These are phyloP conservation scores for Leptinotarsa undecemlineata DNA, from an alignment of 1,140 invertebrate species.

Conservation along the genomic window DNA sequence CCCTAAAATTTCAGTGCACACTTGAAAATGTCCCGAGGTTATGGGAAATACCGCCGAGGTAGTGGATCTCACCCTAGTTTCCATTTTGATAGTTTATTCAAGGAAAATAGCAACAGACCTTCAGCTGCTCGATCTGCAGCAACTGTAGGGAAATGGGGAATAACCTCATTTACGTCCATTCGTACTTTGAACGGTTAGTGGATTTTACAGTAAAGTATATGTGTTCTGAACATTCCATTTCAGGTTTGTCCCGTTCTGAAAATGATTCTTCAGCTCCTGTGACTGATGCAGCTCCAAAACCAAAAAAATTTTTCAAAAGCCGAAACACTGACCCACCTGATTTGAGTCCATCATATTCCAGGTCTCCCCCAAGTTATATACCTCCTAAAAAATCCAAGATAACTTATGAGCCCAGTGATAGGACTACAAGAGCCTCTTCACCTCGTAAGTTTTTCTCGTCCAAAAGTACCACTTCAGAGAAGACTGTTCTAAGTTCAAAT, in stretches of 20 bases:
- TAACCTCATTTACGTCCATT: slow-evolving; percentile 89
- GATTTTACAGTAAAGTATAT: neutral
- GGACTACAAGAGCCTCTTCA: slow-evolving; percentile 37
- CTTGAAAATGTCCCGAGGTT: slow-evolving; percentile 60
- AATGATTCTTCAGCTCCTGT: slow-evolving; percentile 36
- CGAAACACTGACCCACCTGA: slow-evolving; percentile 67
- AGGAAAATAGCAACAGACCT: slow-evolving; percentile 86
- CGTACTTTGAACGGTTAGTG: slow-evolving; percentile 73
- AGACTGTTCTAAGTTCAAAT: slow-evolving; percentile 52
- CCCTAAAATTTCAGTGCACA: slow-evolving; percentile 3
- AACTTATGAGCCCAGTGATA: slow-evolving; percentile 43
- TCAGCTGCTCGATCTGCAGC: slow-evolving; percentile 85
- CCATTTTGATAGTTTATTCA: slow-evolving; percentile 77
- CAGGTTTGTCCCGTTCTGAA: slow-evolving; percentile 33
- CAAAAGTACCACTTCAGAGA: slow-evolving; percentile 45
- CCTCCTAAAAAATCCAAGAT: slow-evolving; percentile 24
- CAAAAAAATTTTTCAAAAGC: slow-evolving; percentile 91
- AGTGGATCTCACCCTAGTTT: slow-evolving; percentile 63
- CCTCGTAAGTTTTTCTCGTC: slow-evolving; percentile 50
- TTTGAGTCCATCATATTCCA: slow-evolving; percentile 44
- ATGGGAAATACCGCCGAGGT: slow-evolving; percentile 63
- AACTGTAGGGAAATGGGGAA: slow-evolving; percentile 90
- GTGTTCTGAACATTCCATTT: neutral
- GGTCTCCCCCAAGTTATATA: slow-evolving; percentile 28
- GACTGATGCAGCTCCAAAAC: slow-evolving; percentile 60